Conservation (phyloP, 2,888 invertebrate species). For the Xanthia icteritia region DNA sequence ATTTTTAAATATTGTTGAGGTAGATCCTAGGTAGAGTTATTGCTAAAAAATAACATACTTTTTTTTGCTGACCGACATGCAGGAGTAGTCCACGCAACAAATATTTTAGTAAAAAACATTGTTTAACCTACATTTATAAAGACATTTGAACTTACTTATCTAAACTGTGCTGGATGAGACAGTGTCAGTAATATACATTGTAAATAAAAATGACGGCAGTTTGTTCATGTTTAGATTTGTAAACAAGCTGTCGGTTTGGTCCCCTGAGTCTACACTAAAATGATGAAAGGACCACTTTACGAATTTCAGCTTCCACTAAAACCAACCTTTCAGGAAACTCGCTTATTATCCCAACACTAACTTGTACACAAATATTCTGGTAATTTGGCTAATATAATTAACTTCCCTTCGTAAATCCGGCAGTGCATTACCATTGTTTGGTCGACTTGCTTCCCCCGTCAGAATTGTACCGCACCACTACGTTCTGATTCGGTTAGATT, state of each 20-base stretch:
- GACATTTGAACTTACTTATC: too few relatives aligned
- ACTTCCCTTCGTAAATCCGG: constrained; percentile 17
- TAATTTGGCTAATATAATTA: constrained; percentile 51
- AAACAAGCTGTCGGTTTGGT: background rate
- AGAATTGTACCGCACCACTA: constrained; percentile 39
- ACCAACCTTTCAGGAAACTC: constrained; percentile 2
- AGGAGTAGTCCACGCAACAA: background rate
- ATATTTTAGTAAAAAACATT: background rate
- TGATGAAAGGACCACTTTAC: constrained; percentile 21
- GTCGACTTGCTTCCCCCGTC: constrained; percentile 56
- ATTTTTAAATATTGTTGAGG: constrained; percentile 20
- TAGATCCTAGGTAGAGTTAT: constrained; percentile 1
- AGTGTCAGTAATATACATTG: background rate
- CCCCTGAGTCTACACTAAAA: constrained; percentile 14
- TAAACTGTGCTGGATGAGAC: background rate
- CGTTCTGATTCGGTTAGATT: constrained; percentile 29
- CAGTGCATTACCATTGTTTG: constrained; percentile 46
- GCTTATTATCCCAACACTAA: constrained; percentile 29
- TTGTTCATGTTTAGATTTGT: background rate
- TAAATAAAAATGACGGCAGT: background rate
- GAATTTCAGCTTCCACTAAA: constrained; percentile 8
- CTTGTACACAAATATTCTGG: constrained; percentile 39
- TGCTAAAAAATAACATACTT: background rate
- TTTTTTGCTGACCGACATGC: background rate
- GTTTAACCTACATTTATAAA: background rate